phyloP scores from a whole-genome alignment of 2,888 invertebrate genomes.

The Melieria omissa region DNA sequence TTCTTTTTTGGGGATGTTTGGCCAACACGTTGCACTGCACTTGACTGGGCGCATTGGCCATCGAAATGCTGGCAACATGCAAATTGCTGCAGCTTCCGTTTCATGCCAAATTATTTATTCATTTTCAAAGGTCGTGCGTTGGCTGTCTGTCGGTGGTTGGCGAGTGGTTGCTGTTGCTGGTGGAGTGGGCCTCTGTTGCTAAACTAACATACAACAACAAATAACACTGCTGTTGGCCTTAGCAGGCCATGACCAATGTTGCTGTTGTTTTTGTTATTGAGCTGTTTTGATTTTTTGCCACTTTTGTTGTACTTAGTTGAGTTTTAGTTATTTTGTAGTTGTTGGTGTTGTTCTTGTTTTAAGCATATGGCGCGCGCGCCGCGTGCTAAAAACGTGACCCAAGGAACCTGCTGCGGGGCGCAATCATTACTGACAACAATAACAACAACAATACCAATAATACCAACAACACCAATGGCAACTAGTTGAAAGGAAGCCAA shows the following conservation, averaged over 20 bases:
- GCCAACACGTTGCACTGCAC: no score
- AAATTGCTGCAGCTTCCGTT: constrained; percentile 34
- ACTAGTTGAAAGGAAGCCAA: neutral
- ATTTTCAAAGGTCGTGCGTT: constrained; percentile 28
- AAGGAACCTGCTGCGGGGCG: constrained; percentile 24
- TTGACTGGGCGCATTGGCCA: neutral
- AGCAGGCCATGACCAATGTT: neutral
- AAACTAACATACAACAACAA: neutral
- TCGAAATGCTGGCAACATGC: constrained; percentile 9
- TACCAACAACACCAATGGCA: neutral
- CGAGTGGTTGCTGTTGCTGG: neutral
- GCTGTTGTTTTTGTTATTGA: neutral
- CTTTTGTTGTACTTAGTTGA: constrained; percentile 15
- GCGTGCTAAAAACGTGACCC: constrained; percentile 37
- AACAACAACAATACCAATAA: no score
- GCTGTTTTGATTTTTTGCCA: constrained; percentile 1
- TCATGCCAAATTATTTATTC: constrained; percentile 33
- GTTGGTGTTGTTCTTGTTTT: neutral
- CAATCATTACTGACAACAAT: neutral
- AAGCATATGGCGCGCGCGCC: constrained; percentile 23
- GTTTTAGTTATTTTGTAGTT: constrained; percentile 14
- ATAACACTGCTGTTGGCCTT: neutral
- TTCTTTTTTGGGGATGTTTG: no score
- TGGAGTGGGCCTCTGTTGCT: neutral
- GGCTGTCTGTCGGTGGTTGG: neutral